A percentile compares a stretch with the other conserved stretches of the same genome.
phyloP scores from a whole-genome alignment of 2,888 invertebrate genomes.

The Lottia scabra region DNA sequence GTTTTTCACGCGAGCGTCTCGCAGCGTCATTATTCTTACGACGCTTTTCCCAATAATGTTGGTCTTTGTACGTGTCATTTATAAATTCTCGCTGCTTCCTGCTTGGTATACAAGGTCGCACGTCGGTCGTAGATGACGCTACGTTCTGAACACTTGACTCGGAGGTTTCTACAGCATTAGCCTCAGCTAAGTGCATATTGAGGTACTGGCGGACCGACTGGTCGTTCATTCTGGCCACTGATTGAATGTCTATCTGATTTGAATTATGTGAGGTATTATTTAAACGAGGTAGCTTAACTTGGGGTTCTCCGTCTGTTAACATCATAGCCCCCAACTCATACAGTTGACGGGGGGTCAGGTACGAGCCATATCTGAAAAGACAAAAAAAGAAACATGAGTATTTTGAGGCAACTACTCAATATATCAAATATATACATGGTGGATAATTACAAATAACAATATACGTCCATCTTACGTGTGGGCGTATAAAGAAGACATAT shows the following conservation, averaged over 20 bases:
- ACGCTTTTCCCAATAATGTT: constrained; percentile 96
- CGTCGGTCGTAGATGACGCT: background rate
- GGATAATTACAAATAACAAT: no score
- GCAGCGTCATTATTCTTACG: constrained; percentile 97
- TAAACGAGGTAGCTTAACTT: constrained; percentile 21
- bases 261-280: constrained; percentile 16
- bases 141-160: background rate
- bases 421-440: no score
- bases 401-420: no score
- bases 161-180: background rate
- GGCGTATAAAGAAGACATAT: no score
- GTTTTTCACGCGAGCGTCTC: constrained; percentile 94
- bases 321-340: constrained; percentile 27
- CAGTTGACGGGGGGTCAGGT: constrained; percentile 16
- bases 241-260: background rate
- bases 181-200: background rate
- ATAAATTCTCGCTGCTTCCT: constrained; percentile 96
- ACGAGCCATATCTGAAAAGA: constrained; percentile 17
- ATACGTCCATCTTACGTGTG: no score
- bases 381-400: background rate
- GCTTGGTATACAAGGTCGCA: constrained; percentile 69
- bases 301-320: constrained; percentile 32
- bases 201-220: background rate
- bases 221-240: background rate
- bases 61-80: constrained; percentile 95